Evolutionary conservation across 2,888 invertebrate species (phyloP).

Genomic region (Neoascia interrupta): DNA sequence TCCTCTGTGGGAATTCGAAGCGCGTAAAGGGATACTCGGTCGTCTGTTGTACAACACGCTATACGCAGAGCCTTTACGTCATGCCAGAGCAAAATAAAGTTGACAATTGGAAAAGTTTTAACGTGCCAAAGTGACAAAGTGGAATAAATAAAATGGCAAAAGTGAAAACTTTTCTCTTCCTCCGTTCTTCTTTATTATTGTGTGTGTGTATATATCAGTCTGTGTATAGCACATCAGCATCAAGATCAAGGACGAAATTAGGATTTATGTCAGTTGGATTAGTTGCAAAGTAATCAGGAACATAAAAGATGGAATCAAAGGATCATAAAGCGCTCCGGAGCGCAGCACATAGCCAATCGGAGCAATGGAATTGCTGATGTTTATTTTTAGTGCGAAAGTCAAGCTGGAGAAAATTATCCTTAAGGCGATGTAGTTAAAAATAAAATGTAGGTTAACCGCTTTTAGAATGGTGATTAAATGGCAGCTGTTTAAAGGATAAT

Average conservation of each 20-base stretch:
- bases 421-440: too few species aligned
- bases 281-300: background rate
- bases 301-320: background rate
- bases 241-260: background rate
- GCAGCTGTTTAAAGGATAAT: too few species aligned
- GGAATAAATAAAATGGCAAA: conserved; percentile 28
- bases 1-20: conserved; percentile 5
- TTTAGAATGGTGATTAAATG: too few species aligned
- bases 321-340: too few species aligned
- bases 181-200: conserved; percentile 6
- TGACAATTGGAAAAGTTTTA: conserved; percentile 54
- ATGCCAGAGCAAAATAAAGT: conserved; percentile 41
- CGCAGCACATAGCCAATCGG: too few species aligned
- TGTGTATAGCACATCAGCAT: conserved; percentile 41
- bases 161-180: conserved; percentile 29
- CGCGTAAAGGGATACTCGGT: background rate
- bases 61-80: background rate
- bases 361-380: too few species aligned
- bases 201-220: too few species aligned
- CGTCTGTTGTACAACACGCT: too few species aligned
- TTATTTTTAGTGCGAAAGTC: too few species aligned
- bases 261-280: conserved; percentile 2
- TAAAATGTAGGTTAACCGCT: too few species aligned
- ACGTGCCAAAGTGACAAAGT: conserved; percentile 41
- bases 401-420: too few species aligned